Conservation (phyloP, 2,888 invertebrate genomes). For the Synergus laeviventris region DNA sequence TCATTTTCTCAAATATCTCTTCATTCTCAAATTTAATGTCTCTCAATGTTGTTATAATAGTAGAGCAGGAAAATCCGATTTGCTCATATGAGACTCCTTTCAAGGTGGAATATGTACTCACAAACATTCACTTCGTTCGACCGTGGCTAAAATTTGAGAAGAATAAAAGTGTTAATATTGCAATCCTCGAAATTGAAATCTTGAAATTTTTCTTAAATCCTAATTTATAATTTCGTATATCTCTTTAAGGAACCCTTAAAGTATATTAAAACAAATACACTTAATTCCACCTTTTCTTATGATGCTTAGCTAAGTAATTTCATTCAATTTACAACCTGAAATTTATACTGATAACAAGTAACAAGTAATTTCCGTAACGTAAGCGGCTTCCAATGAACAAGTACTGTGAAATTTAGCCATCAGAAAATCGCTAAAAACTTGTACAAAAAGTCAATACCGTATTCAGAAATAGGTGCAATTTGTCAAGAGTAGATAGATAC, state of each 20-base stretch:
- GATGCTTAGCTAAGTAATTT: slow-evolving; percentile 7
- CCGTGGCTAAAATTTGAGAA: slow-evolving; percentile 1
- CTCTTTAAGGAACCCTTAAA: too few species aligned
- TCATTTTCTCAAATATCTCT: neutral
- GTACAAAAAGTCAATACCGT: neutral
- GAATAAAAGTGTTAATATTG: neutral
- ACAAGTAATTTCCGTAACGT: slow-evolving; percentile 5
- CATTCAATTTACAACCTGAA: neutral
- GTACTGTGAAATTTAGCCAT: neutral
- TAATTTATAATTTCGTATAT: too few species aligned
- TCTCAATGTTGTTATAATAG: slow-evolving; percentile 23
- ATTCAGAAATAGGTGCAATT: slow-evolving; percentile 18
- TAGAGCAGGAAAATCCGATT: slow-evolving; percentile 25
- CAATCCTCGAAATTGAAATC: too few species aligned
- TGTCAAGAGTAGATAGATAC: slow-evolving; percentile 7
- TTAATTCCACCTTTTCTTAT: neutral
- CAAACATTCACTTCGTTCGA: slow-evolving; percentile 22
- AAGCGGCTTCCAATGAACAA: neutral
- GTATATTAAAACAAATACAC: neutral
- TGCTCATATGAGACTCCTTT: slow-evolving; percentile 50
- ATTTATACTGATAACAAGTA: slow-evolving; percentile 35
- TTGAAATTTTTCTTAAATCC: too few species aligned
- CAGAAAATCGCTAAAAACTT: slow-evolving; percentile 16
- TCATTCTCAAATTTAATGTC: too few species aligned
- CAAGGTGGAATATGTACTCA: slow-evolving; percentile 57